A percentile compares a stretch with the other conserved stretches of the same genome.
Conservation (phyloP, 2,888 invertebrate genomes). For the Hirtodrosophila alboralis region DNA sequence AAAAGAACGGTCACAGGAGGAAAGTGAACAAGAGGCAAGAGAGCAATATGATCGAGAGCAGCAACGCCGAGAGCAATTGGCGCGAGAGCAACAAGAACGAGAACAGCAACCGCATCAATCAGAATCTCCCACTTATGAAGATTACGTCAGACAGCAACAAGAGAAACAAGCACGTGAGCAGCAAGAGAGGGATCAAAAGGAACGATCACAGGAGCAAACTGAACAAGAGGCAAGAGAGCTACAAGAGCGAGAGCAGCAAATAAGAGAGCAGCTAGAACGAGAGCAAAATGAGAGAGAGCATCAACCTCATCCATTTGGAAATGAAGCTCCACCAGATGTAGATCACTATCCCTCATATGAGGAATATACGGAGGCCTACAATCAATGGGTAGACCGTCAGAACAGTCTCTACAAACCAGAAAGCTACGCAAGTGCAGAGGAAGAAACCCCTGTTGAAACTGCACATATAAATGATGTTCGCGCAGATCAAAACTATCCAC, state of each 20-base stretch:
- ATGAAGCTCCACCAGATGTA: constrained; percentile 2
- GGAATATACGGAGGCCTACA: constrained; percentile 41
- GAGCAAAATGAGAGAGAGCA: not conserved
- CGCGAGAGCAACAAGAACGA: constrained; percentile 27
- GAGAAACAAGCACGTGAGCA: constrained; percentile 1
- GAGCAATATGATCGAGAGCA: constrained; percentile 38
- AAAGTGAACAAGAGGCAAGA: constrained; percentile 14
- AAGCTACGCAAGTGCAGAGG: constrained; percentile 17
- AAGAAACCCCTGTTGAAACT: constrained; percentile 5
- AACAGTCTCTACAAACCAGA: constrained; percentile 14
- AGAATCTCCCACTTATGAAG: not conserved
- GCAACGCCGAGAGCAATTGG: constrained; percentile 35
- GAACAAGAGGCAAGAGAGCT: constrained; percentile 4
- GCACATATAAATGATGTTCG: not conserved
- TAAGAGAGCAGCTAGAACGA: no score
- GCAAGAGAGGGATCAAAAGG: no score
- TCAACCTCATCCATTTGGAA: constrained; percentile 3
- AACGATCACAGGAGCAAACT: not conserved
- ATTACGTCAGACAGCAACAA: no score
- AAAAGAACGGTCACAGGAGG: constrained; percentile 17
- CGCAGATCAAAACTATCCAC: not conserved
- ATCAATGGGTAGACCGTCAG: constrained; percentile 19
- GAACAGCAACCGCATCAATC: not conserved
- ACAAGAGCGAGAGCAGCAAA: constrained; percentile 9
- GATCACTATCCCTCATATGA: constrained; percentile 40